Evolutionary conservation across 2,113 vertebrate species (phyloP).

Genomic region (Pachycephala philippinensis): DNA sequence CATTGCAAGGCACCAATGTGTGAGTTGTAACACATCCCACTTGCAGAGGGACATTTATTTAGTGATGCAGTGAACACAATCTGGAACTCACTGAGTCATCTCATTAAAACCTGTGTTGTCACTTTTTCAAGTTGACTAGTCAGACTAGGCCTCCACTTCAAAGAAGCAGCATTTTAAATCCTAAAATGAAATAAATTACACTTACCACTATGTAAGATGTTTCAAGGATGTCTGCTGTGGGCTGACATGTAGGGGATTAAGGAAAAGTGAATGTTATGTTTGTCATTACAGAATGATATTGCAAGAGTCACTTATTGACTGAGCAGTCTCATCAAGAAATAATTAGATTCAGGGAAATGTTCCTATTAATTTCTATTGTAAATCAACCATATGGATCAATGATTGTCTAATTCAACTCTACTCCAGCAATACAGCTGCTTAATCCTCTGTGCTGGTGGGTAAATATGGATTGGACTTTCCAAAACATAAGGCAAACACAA

Average conservation of each 20-base stretch:
- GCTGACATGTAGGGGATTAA: background rate
- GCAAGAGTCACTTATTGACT: conserved; percentile 16
- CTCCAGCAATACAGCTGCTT: background rate
- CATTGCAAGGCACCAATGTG: background rate
- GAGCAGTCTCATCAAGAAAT: background rate
- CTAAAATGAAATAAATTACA: background rate
- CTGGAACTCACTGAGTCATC: background rate
- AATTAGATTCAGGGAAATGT: conserved; percentile 21
- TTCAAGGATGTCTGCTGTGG: background rate
- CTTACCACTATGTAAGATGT: background rate
- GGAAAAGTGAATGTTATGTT: background rate
- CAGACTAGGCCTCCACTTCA: background rate
- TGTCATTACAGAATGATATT: background rate
- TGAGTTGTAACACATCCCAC: background rate
- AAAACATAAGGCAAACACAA: background rate
- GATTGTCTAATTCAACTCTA: conserved; percentile 22
- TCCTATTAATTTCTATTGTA: conserved; percentile 26
- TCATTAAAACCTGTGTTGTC: background rate
- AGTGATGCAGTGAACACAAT: background rate
- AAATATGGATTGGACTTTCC: background rate
- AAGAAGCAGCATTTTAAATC: background rate
- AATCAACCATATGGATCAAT: conserved; percentile 20
- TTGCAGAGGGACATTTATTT: background rate
- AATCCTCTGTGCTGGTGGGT: background rate
- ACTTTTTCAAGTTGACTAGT: background rate